Base-by-base conservation (phyloP, 2,797 vertebrate species). In the Chelmon rostratus region DNA sequence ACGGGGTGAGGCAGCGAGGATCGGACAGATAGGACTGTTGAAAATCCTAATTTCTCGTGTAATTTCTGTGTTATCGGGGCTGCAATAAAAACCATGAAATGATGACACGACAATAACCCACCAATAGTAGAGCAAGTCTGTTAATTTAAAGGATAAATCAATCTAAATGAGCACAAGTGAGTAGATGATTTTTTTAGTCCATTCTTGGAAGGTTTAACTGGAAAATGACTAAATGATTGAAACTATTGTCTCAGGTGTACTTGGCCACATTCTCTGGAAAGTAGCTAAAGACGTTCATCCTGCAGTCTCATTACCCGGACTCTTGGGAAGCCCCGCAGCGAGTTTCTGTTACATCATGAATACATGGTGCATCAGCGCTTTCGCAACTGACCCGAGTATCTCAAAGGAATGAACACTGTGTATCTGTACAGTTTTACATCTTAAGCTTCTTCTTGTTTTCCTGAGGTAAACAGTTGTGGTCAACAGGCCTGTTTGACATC, bases 321-420 rank as follows among this genome's bases (percentile, higher is more conserved):
- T 70, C 57, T 23, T 40, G 23, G 19, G 46, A 87, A 67, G 25
- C 57, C 63, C 82, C 1, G 0, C 23, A 25, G 71, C 68, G 19
- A 58, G 73, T 89, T 89, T 86, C 69, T 67, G 25, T 79, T 64
- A 6, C 35, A 6, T 82, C 61, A 85, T 67, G 18, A 44, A 5
- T 31, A 35, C 37, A 8, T 69, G 68, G 80, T 63, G 53, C 38
- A 56, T 61, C 18, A 1, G 3, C 21, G 1, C n/a, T 23, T 12
- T 31, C 35, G 19, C 38, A 50, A 28, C 33, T 58, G 16, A 68
- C 33, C 23, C 21, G 25, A 5, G 23, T 33, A 49, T 18, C 42
- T 52, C 6, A 31, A 35, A 33, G 18, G 16, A 68, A 4, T 31
- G 6, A 4, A 65, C 28, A 21, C 33, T 6, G n/a, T 49, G 9